Base-by-base conservation (phyloP, 2,888 invertebrate species). In the Morinoia aosen region DNA sequence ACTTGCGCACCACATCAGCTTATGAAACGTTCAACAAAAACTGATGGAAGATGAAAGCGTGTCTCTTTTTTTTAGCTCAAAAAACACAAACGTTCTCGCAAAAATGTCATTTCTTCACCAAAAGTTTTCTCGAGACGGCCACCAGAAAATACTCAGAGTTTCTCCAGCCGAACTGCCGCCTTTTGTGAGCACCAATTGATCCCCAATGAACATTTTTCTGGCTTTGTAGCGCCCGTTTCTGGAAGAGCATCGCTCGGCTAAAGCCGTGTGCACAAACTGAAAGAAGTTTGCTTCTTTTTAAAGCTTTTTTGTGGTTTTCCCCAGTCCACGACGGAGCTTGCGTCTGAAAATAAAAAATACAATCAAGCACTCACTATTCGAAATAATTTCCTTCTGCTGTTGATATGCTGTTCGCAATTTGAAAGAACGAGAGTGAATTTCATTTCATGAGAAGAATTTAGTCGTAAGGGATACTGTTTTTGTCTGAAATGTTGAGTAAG, bases 121-220 rank as follows among this genome's bases (percentile, higher is more conserved):
- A 48, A 88, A 90, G 90, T 90, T 90, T 90, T 90, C 39, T 90
- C 48, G 8, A 39, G 90, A 40, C 39, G 48, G 39, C 19, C 48
- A 5, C 48, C 90, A 14, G 14, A 90, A 90, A 90, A 90, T 48
- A 40, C 48, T 90, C 90, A 11, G 90, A 40, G 90, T 12, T 90
- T 39, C 76, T 76, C 76, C 76, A 76, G 25, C 40, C 39, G 90
- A 90, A 90, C 90, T 90, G 40, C 12, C 16, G 33, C 12, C 48
- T 48, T 90, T 90, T 90, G 90, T 90, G 90, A 11, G 12, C 19
- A 16, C 40, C 90, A 90, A 90, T 40, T 90, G 90, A 39, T 48
- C 48, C 19, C 40, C 90, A 90, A 40, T 40, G 90, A 90, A 90
- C 90, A 90, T 90, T 90, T 90, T 90, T 90, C 40, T 90, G 90